phyloP scores from a whole-genome alignment of 2,888 invertebrate species.

The Gari tellinella region DNA sequence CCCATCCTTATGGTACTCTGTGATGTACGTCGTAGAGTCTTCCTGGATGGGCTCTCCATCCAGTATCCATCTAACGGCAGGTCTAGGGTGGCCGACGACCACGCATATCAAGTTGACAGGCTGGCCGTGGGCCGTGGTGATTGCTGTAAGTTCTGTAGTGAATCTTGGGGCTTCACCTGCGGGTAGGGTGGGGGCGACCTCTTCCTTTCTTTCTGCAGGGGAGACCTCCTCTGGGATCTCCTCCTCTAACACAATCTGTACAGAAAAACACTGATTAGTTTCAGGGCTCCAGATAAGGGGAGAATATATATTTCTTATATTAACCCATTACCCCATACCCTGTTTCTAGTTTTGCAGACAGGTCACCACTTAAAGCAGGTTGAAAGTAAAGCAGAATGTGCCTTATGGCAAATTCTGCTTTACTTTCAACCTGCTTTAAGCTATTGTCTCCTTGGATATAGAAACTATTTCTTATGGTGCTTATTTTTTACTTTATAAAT shows the following conservation, averaged over 20 bases:
- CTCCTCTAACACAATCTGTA: conserved; percentile 57
- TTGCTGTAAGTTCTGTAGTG: conserved; percentile 67
- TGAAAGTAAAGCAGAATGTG: too few relatives aligned
- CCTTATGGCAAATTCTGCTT: too few relatives aligned
- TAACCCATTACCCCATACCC: too few relatives aligned
- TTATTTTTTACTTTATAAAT: too few relatives aligned
- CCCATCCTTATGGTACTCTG: conserved; percentile 72
- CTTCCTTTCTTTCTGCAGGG: conserved; percentile 63
- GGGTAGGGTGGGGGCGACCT: conserved; percentile 62
- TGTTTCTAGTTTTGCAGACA: too few relatives aligned
- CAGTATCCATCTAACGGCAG: conserved; percentile 91
- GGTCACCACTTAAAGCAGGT: too few relatives aligned
- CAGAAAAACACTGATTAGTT: conserved; percentile 9
- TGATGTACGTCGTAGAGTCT: conserved; percentile 75
- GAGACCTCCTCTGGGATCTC: conserved; percentile 40
- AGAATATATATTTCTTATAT: too few relatives aligned
- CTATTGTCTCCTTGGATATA: too few relatives aligned
- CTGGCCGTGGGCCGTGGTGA: conserved; percentile 72
- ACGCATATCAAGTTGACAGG: conserved; percentile 73
- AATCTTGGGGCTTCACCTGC: conserved; percentile 73
- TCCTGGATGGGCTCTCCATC: conserved; percentile 88
- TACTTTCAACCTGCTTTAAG: too few relatives aligned
- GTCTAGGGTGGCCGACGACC: conserved; percentile 80
- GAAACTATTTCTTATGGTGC: too few relatives aligned
- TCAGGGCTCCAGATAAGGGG: too few relatives aligned